Evolutionary conservation across 2,113 vertebrate genomes (phyloP), one percentile per base, ranked within the genome.

Genomic region (Pseudopipra pipra): DNA sequence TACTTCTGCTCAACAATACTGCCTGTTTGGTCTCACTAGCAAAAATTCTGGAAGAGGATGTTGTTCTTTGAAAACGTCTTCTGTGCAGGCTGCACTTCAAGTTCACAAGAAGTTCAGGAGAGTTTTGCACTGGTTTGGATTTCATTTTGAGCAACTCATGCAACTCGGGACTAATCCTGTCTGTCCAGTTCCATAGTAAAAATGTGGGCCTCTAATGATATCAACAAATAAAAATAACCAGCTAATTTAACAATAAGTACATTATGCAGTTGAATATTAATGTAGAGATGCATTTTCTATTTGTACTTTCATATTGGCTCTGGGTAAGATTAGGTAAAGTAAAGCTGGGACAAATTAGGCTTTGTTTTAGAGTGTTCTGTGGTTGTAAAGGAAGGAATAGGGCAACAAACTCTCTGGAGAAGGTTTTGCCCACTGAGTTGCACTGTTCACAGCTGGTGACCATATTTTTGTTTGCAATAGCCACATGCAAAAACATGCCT

Each of bases 171-270:
- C 43, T 97, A 96, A 96, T 95, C 86, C 89, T 90, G 84, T 90
- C 86, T 92, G 84, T 93, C 95, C 78, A 95, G 93, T 91, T 93
- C 67, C 84, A 76, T 37, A 82, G 80, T 91, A 96, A 97, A 96
- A 94, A 75, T 67, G 61, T 79, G 87, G 30, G 37, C 56, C 77
- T 95, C 88, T 85, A 76, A 77, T 95, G 88, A 92, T 90, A 96
- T 92, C 62, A 82, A 90, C 59, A 96, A 96, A 92, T 83, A 89
- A 93, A 94, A 95, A 84, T 80, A 89, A 80, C 39, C 24, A 44
- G 31, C 61, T 78, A 81, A 77, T 77, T 85, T 80, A 88, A 92
- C 88, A 96, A 35, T 82, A 87, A 89, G 43, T 52, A 28, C 74
- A 71, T 87, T 94, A 83, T 94, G 75, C 27, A 56, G 17, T 52